Evolutionary conservation across 2,113 vertebrate species (phyloP).

Genomic region (Coptodon bakossiorum): DNA sequence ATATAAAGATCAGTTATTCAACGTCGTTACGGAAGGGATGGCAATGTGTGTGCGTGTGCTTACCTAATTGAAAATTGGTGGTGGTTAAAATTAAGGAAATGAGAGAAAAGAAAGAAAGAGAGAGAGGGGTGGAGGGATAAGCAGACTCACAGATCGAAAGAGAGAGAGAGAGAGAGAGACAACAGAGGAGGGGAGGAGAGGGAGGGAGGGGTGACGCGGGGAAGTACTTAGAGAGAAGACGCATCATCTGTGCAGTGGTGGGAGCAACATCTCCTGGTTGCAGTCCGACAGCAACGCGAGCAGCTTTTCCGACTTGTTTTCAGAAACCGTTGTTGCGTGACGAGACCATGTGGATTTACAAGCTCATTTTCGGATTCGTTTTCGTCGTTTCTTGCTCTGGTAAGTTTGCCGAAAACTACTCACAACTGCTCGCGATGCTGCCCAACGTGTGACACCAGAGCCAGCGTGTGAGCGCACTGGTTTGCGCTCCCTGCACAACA

Average conservation of each 20-base stretch:
- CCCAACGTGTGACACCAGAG: background rate
- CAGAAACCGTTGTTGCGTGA: background rate
- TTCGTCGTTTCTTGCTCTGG: constrained; percentile 45
- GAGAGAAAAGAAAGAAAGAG: background rate
- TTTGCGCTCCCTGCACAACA: background rate
- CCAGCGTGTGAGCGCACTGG: background rate
- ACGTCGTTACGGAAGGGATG: background rate
- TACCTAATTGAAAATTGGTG: background rate
- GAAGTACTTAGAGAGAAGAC: constrained; percentile 60
- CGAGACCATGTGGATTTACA: constrained; percentile 60
- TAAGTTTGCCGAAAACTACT: constrained; percentile 40
- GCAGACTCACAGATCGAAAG: background rate
- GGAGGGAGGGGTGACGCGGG: background rate
- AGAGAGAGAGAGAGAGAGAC: background rate
- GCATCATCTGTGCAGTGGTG: constrained; percentile 63
- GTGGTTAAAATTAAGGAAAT: background rate
- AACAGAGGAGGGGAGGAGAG: background rate
- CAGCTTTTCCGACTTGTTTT: background rate
- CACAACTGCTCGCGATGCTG: background rate
- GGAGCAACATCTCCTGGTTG: constrained; percentile 42
- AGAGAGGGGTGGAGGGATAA: background rate
- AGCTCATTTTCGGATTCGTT: constrained; percentile 37
- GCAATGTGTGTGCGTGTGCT: background rate
- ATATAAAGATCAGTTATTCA: background rate
- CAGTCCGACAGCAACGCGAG: background rate